Evolutionary conservation across 2,797 vertebrate genomes (phyloP).

Genomic region (Acanthurus lineatus): DNA sequence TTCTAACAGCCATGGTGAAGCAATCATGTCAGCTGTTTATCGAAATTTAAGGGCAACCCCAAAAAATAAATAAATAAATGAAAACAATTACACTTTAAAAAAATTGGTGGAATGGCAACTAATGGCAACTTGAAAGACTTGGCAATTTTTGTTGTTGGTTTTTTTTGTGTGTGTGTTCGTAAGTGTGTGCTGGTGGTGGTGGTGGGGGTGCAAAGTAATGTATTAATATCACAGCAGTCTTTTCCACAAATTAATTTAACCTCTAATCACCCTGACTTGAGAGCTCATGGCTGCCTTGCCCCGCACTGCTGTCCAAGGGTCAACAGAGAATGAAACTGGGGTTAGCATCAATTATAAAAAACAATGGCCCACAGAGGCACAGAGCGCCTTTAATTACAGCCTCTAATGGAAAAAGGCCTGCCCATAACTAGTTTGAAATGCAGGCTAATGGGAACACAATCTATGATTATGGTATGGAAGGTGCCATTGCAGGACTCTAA

Average conservation of each 20-base stretch:
- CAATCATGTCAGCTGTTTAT: neutral
- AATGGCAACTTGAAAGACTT: neutral
- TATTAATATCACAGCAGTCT: slow-evolving; percentile 58
- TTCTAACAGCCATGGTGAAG: neutral
- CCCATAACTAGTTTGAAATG: slow-evolving; percentile 55
- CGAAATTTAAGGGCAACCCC: neutral
- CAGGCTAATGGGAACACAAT: slow-evolving; percentile 34
- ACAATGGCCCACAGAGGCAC: slow-evolving; percentile 69
- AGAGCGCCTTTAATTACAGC: slow-evolving; percentile 72
- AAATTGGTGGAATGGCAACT: neutral
- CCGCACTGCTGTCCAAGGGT: slow-evolving; percentile 43
- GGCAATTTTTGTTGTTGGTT: slow-evolving; percentile 7
- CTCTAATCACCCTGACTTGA: slow-evolving; percentile 67
- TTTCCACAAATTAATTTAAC: slow-evolving; percentile 72
- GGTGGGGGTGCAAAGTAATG: slow-evolving; percentile 28
- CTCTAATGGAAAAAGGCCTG: slow-evolving; percentile 38
- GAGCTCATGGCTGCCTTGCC: slow-evolving; percentile 41
- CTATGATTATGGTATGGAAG: neutral
- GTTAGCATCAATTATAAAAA: slow-evolving; percentile 73
- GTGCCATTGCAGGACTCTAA: neutral
- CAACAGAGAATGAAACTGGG: slow-evolving; percentile 52
- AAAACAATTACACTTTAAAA: neutral
- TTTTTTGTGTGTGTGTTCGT: no score
- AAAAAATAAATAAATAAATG: no score
- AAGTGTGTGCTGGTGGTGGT: no score